Evolutionary conservation across 1,140 invertebrate species (phyloP), one percentile per base, ranked within the genome.

Genomic region (Diabrotica virgifera): DNA sequence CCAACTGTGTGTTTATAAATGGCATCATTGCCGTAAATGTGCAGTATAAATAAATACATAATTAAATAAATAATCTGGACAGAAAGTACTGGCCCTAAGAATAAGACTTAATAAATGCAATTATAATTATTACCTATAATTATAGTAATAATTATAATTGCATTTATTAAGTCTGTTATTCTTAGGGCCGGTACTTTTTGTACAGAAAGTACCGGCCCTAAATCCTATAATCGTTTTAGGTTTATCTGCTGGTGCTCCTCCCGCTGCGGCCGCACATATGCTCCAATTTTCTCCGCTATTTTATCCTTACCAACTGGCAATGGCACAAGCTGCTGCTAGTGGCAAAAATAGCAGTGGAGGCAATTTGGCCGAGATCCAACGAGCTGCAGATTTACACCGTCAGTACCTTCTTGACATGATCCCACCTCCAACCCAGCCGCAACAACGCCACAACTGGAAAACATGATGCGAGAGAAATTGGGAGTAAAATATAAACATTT

Each of bases 371-470:
- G 91, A 93, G 64, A 82, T 93, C 70, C 91, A 92, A 77, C 83
- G 91, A 72, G 89, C 91, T 55, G 90, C 90, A 11, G 95, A 97
- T 76, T 81, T 97, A 52, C 96, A 98, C 80, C 86, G 95, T 54
- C 95, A 98, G 81, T 97, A 97, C 85, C 84, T 98, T 67, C 85
- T 97, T 36, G 95, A 98, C 78, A 96, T 97, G 93, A 96, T 97
- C 72, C 93, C 94, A n/a, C 85, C 85, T 40, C 81, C 73, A 36
- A 69, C 75, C 12, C 75, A 74, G 38, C 70, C 75, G 13, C 75
- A 74, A 38, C 74, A 76, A 61, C 75, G 77, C 40, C 78, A 79
- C 68, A 79, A 79, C 64, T 79, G 78, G 78, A 79, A 79, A 66
- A 79, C 78, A 75, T 79, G 78, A 79, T 78, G 71, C 70, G 65